phyloP scores from a whole-genome alignment of 2,797 vertebrate species.

The Podarcis siculus region DNA sequence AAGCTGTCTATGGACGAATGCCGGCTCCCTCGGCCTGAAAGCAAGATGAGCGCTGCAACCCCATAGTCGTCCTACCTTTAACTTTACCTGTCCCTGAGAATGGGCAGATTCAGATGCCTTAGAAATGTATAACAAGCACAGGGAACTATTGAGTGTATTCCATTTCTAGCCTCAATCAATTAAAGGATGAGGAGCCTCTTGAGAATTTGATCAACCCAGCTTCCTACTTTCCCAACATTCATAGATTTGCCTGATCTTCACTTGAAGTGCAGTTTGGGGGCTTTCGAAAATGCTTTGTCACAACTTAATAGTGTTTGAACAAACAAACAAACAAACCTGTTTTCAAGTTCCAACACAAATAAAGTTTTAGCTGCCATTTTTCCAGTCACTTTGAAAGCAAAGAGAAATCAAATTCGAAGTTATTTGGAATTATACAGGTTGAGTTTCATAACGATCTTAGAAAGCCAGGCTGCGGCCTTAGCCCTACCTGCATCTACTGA shows the following conservation, averaged over 20 bases:
- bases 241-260: slow-evolving; percentile 7
- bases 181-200: neutral
- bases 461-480: neutral
- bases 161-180: neutral
- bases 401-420: neutral
- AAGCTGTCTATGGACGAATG: too few species aligned
- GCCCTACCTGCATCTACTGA: neutral
- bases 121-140: neutral
- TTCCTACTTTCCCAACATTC: neutral
- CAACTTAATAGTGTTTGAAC: neutral
- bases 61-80: too few species aligned
- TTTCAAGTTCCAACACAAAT: neutral
- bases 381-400: neutral
- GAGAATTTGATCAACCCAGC: neutral
- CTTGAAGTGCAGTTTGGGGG: slow-evolving; percentile 17
- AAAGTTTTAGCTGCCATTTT: neutral
- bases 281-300: neutral
- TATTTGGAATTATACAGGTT: neutral
- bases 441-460: neutral
- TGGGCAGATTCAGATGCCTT: neutral
- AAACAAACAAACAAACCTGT: neutral
- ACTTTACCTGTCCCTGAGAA: neutral
- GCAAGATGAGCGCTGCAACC: too few species aligned
- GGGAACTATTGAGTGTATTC: neutral
- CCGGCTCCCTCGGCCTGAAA: too few species aligned